Evolutionary conservation across 2,113 vertebrate species (phyloP).

Genomic region (Notiomystis cincta): DNA sequence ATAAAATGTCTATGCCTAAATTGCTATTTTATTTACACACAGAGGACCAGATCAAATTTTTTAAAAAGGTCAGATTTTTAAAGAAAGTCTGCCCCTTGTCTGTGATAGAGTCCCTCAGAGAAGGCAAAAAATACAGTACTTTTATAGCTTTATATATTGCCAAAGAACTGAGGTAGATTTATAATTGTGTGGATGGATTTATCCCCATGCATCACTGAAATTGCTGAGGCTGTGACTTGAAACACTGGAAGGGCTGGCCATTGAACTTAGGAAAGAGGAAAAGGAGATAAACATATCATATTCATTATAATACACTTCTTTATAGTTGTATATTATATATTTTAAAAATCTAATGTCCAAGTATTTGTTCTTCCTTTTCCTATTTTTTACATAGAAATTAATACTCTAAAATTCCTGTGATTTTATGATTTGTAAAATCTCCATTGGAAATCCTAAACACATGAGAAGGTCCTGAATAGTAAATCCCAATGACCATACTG

Average conservation of each 20-base stretch:
- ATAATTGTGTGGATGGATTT: not conserved
- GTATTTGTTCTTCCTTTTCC: not conserved
- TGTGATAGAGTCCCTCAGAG: not conserved
- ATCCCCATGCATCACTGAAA: not conserved
- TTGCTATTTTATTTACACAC: not conserved
- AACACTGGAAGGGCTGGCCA: not conserved
- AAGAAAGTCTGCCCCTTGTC: not conserved
- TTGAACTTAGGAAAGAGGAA: not conserved
- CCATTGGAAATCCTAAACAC: not conserved
- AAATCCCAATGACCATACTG: not conserved
- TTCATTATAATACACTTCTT: not conserved
- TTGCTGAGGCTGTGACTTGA: not conserved
- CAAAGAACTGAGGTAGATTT: not conserved
- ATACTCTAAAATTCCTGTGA: not conserved
- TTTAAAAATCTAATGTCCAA: not conserved
- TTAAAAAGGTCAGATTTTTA: not conserved
- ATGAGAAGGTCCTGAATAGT: not conserved
- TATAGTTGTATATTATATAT: not conserved
- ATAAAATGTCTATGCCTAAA: not conserved
- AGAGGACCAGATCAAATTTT: not conserved
- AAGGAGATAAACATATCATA: not conserved
- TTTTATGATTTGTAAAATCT: constrained; percentile 2
- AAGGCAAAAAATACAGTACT: not conserved
- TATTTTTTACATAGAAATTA: not conserved
- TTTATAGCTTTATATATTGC: not conserved